These are phyloP conservation scores for Pseudorectes ferrugineus DNA, from an alignment of 2,113 vertebrate species.

Conservation along the genomic window DNA sequence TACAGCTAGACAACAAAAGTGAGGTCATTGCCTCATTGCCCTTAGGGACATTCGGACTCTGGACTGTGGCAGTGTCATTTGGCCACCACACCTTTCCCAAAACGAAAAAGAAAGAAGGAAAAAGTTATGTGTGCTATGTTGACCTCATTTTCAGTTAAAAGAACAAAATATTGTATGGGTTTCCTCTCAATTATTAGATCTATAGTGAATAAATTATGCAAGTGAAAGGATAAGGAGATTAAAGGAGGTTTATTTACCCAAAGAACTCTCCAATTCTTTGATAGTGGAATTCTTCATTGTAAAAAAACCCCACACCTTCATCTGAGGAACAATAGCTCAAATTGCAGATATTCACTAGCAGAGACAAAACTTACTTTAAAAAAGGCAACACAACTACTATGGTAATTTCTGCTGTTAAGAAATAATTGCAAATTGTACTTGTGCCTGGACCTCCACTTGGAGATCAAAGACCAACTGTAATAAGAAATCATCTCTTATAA, in stretches of 20 bases:
- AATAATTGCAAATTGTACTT: not conserved
- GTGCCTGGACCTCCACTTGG: not conserved
- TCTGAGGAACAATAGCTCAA: not conserved
- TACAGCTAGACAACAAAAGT: not conserved
- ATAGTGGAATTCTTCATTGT: not conserved
- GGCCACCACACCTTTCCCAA: not conserved
- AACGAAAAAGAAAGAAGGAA: not conserved
- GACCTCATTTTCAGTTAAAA: not conserved
- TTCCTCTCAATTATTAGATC: not conserved
- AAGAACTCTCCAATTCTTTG: not conserved
- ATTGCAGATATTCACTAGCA: not conserved
- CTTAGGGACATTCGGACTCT: not conserved
- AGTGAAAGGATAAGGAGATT: not conserved
- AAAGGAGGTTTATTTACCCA: not conserved
- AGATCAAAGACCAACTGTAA: not conserved
- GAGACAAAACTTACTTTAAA: not conserved
- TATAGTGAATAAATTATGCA: not conserved
- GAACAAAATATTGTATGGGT: not conserved
- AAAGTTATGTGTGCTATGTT: too few relatives aligned
- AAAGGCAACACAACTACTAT: not conserved
- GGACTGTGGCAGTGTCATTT: not conserved
- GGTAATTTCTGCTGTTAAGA: not conserved
- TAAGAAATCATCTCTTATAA: not conserved
- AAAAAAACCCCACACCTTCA: not conserved
- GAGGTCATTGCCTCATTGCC: not conserved